Evolutionary conservation across 2,888 invertebrate species (phyloP).

Genomic region (Amblyjoppa proteus): DNA sequence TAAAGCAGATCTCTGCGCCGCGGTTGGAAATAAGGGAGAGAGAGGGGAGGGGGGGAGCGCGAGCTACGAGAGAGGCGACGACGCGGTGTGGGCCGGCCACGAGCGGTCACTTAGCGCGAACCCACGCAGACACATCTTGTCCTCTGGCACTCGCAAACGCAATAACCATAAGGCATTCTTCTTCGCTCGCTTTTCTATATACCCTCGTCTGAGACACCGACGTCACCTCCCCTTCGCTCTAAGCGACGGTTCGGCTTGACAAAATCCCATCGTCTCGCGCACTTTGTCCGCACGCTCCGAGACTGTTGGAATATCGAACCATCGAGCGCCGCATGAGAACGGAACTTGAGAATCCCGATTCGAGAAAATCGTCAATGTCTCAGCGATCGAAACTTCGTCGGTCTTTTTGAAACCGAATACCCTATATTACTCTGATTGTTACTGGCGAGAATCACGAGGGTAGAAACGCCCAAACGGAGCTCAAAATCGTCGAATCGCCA

Average conservation of each 20-base stretch:
- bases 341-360: background rate
- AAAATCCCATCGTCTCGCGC: constrained; percentile 19
- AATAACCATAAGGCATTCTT: constrained; percentile 83
- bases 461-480: constrained; percentile 32
- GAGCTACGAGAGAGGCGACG: constrained; percentile 40
- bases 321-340: background rate
- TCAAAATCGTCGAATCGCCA: constrained; percentile 30
- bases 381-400: background rate
- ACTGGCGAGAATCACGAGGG: constrained; percentile 8
- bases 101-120: constrained; percentile 75
- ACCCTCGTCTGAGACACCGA: constrained; percentile 23
- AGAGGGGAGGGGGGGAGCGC: background rate
- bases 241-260: constrained; percentile 29
- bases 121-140: constrained; percentile 83
- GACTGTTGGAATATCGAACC: background rate
- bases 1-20: constrained; percentile 79
- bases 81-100: constrained; percentile 77
- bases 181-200: constrained; percentile 57
- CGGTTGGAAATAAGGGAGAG: constrained; percentile 38
- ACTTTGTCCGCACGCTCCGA: constrained; percentile 5
- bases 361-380: background rate
- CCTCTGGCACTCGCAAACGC: constrained; percentile 76
- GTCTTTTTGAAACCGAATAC: background rate
- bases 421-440: constrained; percentile 13
- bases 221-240: constrained; percentile 37